These are phyloP conservation scores for Zaprionus lineosus DNA, from an alignment of 2,888 invertebrate species.

Conservation along the genomic window DNA sequence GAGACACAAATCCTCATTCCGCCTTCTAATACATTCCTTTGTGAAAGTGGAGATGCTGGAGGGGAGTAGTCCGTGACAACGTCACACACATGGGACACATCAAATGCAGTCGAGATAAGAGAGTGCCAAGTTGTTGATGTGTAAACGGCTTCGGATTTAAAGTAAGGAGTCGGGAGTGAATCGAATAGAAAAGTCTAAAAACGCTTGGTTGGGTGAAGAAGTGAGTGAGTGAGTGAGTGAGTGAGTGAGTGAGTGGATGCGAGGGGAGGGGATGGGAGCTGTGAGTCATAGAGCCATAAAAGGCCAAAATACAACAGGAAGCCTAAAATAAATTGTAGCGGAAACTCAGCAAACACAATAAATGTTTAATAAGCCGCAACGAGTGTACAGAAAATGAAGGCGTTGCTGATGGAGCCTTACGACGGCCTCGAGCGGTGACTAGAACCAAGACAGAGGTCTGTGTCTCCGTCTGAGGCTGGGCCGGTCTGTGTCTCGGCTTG, in stretches of 20 bases:
- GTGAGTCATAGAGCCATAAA: constrained; percentile 17
- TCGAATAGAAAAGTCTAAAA: constrained; percentile 25
- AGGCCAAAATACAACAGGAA: constrained; percentile 49
- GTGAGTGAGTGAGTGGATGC: constrained; percentile 10
- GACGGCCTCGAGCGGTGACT: constrained; percentile 2
- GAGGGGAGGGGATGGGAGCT: neutral
- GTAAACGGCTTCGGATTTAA: constrained; percentile 66
- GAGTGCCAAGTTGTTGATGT: constrained; percentile 66
- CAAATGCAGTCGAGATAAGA: constrained; percentile 61
- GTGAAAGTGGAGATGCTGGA: constrained; percentile 40
- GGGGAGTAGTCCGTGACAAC: neutral
- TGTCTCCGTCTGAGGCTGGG: neutral
- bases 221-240: constrained; percentile 10
- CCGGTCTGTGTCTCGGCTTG: neutral
- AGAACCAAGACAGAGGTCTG: constrained; percentile 1
- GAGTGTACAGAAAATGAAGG: constrained; percentile 43
- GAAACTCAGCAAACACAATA: constrained; percentile 74
- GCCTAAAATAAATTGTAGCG: constrained; percentile 72
- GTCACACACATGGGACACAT: constrained; percentile 57
- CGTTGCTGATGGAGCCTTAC: constrained; percentile 16
- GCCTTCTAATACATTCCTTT: constrained; percentile 31
- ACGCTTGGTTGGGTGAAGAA: neutral
- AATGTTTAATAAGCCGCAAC: constrained; percentile 75
- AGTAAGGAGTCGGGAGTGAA: constrained; percentile 59
- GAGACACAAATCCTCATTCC: constrained; percentile 1